Evolutionary conservation across 2,113 vertebrate genomes (phyloP), one percentile per base, ranked within the genome.

Genomic region (Bungarus multicinctus): DNA sequence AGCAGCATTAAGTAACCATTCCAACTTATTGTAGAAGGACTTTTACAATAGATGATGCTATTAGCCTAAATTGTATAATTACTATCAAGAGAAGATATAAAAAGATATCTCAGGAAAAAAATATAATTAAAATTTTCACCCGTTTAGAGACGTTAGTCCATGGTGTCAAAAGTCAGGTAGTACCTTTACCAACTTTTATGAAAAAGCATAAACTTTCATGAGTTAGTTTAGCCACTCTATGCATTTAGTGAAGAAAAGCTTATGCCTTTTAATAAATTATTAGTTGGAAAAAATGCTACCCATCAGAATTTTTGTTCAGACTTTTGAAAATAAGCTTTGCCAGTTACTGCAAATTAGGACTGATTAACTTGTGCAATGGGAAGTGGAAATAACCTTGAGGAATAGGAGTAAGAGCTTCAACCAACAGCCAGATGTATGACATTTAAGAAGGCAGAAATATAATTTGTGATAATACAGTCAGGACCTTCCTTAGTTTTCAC

Each of bases 61-160:
- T 86, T 93, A 93, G 81, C 43, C 91, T 91, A 74, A 57, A 91
- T 2, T 52, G 34, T 3, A 0, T 54, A 88, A 91, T 0, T 14
- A 86, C 90, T 91, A 74, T 91, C 54, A 90, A 81, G 47, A 23
- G 74, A 69, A 45, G 92, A 93, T 58, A 93, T 90, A 90, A 64
- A 93, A 93, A 93, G 54, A 90, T 90, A 85, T 93, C 74, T 30
- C 30, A 90, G 64, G 22, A 58, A 93, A 93, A 47, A 89, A 52
- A 87, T 43, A 50, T 64, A 92, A 93, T 93, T 90, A 90, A 74
- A 64, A 86, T 90, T 90, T 34, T 89, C n/a, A 23, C 85, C 69
- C 18, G 18, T 39, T 81, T 81, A 81, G 34, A 20, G 6, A 43
- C 10, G 18, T 39, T 81, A 22, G 74, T 81, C 18, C 34, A 81